Percentiles rank a stretch among this genome's conserved stretches.
Evolutionary conservation across 2,797 vertebrate genomes (phyloP).

Genomic region (Glossophaga mutica): DNA sequence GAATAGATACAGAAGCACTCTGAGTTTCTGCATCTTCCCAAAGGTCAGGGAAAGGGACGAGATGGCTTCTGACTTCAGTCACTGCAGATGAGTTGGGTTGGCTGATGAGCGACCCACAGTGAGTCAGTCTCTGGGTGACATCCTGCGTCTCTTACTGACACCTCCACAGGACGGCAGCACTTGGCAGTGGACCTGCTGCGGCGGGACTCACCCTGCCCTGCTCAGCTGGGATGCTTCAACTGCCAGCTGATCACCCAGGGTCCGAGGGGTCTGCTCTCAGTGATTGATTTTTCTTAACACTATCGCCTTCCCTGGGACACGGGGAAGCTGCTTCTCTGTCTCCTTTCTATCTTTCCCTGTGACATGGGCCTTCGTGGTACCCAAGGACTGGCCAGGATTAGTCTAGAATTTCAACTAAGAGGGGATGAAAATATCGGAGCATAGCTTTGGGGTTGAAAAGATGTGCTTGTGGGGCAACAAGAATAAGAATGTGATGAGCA

Average conservation of each 20-base stretch:
- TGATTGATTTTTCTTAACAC: not conserved
- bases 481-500: rapidly evolving
- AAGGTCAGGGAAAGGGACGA: not conserved
- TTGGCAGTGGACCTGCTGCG: not conserved
- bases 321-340: not conserved
- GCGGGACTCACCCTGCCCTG: constrained; percentile 34
- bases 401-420: not conserved
- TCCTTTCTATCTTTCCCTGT: not conserved
- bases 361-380: not conserved
- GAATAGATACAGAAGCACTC: not conserved
- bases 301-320: not conserved
- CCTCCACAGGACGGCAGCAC: rapidly evolving
- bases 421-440: not conserved
- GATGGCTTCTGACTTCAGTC: not conserved
- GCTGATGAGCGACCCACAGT: not conserved
- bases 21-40: not conserved
- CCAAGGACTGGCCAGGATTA: not conserved
- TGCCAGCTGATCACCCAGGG: not conserved
- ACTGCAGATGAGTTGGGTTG: not conserved
- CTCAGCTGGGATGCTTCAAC: not conserved
- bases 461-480: not conserved
- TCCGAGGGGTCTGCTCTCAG: not conserved
- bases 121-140: not conserved
- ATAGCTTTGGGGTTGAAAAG: not conserved
- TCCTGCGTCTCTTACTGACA: not conserved